A percentile compares a stretch with the other conserved stretches of the same genome.
Evolutionary conservation across 2,888 invertebrate species (phyloP).

Genomic region (Isotomurus palustris): DNA sequence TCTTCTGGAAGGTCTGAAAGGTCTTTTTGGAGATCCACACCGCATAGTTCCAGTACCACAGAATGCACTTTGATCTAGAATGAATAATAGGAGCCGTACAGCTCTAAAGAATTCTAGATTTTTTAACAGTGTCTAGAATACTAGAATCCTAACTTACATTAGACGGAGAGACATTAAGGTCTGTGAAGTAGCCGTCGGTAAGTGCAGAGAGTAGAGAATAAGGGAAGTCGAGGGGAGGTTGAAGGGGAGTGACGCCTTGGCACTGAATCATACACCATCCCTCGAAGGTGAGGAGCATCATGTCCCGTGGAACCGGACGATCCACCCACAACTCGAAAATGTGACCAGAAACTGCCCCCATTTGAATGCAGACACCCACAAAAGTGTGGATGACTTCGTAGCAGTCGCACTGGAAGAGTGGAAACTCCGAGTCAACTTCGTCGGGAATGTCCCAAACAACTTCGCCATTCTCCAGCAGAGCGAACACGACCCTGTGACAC

Average conservation of each 20-base stretch:
- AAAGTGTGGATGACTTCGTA: constrained; percentile 56
- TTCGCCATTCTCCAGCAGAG: constrained; percentile 47
- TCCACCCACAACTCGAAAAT: constrained; percentile 59
- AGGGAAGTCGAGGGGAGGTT: constrained; percentile 55
- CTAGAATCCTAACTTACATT: neutral
- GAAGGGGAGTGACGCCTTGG: constrained; percentile 55
- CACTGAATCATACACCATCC: constrained; percentile 55
- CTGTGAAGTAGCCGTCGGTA: constrained; percentile 63
- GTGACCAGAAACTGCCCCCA: constrained; percentile 63
- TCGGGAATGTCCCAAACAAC: constrained; percentile 58
- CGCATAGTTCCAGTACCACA: constrained; percentile 38
- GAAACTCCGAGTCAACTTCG: constrained; percentile 55
- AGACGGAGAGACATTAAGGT: constrained; percentile 53
- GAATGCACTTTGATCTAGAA: constrained; percentile 42
- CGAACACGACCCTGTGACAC: constrained; percentile 37
- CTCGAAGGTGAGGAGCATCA: constrained; percentile 57
- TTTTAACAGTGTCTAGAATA: neutral
- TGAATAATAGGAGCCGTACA: neutral
- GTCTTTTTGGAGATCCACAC: constrained; percentile 23
- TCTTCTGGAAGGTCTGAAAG: constrained; percentile 59
- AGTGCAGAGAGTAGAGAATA: constrained; percentile 63
- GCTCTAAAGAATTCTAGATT: neutral
- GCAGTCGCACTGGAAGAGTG: constrained; percentile 65
- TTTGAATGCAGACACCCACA: constrained; percentile 54
- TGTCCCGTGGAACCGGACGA: constrained; percentile 43